Evolutionary conservation across 2,113 vertebrate species (phyloP), one percentile per base, ranked within the genome.

Genomic region (Thryonomys swinderianus): DNA sequence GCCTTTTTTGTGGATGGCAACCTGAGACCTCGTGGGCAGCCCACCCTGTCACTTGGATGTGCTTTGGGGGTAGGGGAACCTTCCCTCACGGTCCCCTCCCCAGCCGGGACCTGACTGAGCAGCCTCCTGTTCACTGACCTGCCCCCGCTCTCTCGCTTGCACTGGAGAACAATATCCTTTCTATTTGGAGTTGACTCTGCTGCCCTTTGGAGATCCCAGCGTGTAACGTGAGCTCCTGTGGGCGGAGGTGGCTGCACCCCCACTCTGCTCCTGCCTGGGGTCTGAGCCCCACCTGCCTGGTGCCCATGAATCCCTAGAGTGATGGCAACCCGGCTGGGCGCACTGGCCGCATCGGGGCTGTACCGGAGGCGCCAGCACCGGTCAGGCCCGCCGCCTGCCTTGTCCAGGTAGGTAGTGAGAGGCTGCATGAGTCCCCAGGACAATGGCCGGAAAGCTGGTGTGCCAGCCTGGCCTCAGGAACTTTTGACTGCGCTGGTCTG

Each of bases 401-500:
- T 2, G 11, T 64, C 69, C 3, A 7, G 94, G 96, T 96, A 96
- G 93, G 95, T 95, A 81, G 88, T 14, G 18, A 4, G 82, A 69
- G 82, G 76, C 73, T 12, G 97, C 93, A 83, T 94, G 42, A 78
- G 82, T 97, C 45, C 2, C 76, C 37, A 92, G 86, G 96, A 98
- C 98, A 98, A 98, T 98, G 97, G 94, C 98, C 97, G 97, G 98
- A 98, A 98, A 90, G 82, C 84, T 87, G 57, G 40, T 69, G 82
- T 18, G 62, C 80, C 57, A 94, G 37, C 88, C 81, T 95, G 96
- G 96, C 91, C 34, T 23, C 81, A 80, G 1, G 1, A 16, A 84
- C 95, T 96, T 96, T 64, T 55, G 90, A 96, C 30, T 17, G 78
- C 45, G 6, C 40, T 16, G n/a, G 42, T 69, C 23, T 53, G 48